Conservation (phyloP, 2,888 invertebrate genomes). For the Pseudoips prasinana region DNA sequence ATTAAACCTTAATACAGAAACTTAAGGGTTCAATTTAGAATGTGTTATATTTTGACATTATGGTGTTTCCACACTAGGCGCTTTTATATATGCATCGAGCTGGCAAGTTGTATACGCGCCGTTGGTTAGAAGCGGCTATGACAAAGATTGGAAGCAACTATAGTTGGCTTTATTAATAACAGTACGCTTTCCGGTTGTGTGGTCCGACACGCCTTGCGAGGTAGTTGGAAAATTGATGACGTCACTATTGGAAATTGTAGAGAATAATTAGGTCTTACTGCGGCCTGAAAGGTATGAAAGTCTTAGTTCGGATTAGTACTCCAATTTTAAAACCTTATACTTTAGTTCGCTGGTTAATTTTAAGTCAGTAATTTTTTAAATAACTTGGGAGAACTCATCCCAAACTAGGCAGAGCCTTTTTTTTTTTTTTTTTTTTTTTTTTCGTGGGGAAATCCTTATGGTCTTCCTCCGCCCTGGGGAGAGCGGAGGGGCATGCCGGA, state of each 20-base stretch:
- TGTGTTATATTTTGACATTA: constrained; percentile 17
- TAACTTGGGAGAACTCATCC: no score
- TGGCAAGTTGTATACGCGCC: constrained; percentile 69
- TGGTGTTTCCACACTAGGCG: constrained; percentile 31
- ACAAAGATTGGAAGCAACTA: constrained; percentile 71
- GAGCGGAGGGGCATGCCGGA: no score
- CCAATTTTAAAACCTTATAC: no score
- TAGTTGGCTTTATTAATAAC: constrained; percentile 72
- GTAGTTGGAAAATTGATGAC: constrained; percentile 34
- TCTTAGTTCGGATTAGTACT: no score
- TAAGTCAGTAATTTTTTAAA: no score
- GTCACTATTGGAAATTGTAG: constrained; percentile 12
- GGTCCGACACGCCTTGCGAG: constrained; percentile 30
- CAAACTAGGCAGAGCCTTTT: no score
- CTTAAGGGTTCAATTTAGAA: constrained; percentile 13
- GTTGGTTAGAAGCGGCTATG: constrained; percentile 63
- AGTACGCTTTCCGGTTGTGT: constrained; percentile 59
- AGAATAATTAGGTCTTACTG: no score
- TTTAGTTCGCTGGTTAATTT: no score
- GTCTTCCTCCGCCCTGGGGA: no score
- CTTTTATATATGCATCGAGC: constrained; percentile 64
- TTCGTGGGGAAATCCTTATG: no score
- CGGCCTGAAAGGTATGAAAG: no score
- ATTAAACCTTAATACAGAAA: constrained; percentile 6
- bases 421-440: no score